phyloP scores from a whole-genome alignment of 2,888 invertebrate species.

The Hydroisotoma schaefferi region DNA sequence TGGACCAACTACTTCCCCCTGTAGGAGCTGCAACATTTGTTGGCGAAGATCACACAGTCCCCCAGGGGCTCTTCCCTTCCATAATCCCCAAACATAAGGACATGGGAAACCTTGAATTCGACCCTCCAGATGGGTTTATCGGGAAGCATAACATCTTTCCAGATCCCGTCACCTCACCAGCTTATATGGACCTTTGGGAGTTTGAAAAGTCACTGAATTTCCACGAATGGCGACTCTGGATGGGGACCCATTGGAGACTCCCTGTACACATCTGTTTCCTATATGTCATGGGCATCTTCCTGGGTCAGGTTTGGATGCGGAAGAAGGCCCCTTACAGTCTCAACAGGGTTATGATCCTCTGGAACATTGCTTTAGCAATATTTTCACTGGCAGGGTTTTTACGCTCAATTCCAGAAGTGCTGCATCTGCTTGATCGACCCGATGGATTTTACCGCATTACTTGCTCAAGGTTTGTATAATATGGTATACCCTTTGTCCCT shows the following conservation, averaged over 20 bases:
- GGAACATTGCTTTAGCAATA: conserved; percentile 83
- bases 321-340: conserved; percentile 84
- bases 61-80: too few species aligned
- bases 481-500: too few species aligned
- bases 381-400: conserved; percentile 93
- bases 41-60: background rate
- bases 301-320: conserved; percentile 85
- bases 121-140: conserved; percentile 12
- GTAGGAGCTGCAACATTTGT: too few species aligned
- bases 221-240: conserved; percentile 38
- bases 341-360: conserved; percentile 77
- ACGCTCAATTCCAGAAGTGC: conserved; percentile 87
- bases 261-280: conserved; percentile 62
- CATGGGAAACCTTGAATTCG: conserved; percentile 7
- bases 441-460: conserved; percentile 93
- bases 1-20: too few species aligned
- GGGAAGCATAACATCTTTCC: conserved; percentile 24
- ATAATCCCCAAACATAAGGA: conserved; percentile 9
- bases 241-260: conserved; percentile 37
- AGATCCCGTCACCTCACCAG: conserved; percentile 29
- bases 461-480: conserved; percentile 74
- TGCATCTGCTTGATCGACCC: conserved; percentile 74
- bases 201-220: conserved; percentile 34
- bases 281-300: conserved; percentile 91
- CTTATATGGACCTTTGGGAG: conserved; percentile 33